Evolutionary conservation across 2,113 vertebrate species (phyloP), one percentile per base, ranked within the genome.

Genomic region (Eudorcas thomsonii): DNA sequence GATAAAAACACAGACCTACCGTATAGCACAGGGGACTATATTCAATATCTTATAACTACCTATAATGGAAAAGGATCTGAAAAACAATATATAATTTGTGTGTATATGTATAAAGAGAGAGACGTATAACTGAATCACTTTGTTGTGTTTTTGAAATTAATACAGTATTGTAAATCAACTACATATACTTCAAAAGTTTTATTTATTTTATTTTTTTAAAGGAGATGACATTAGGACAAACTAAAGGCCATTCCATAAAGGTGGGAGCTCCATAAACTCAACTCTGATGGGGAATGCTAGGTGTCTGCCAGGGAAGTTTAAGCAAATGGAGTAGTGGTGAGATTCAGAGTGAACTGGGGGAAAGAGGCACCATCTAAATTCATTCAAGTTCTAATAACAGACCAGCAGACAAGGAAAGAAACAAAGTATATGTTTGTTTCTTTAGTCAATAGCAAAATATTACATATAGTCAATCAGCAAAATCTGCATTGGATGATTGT

Each of bases 401-500:
- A 5, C 13, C 81, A 16, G 48, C 5, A 80, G 74, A 57, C 5
- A 1, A 81, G 54, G 43, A 54, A 50, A 25, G 11, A 36, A 33
- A 55, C 30, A 48, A 67, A 52, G 23, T 33, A 6, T 6, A 10
- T 7, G 6, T 12, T 26, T 59, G 57, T 59, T 59, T 59, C 25
- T 59, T 59, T 26, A 26, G 57, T 59, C 57, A 59, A 12, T 12
- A 26, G 57, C 57, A 59, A 59, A 26, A 26, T 26, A 59, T 19
- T 21, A 36, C 10, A 9, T 0, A 6, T 0, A 19, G 64, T 30
- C 30, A 25, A 17, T 15, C 7, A 55, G 5, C 33, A 28, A 48
- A 74, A 30, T 3, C 33, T 33, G 8, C 21, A 4, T 0, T 6
- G 8, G 19, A 45, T 11, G 50, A 59, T 0, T 7, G 1, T 77